Evolutionary conservation across 2,888 invertebrate species (phyloP).

Genomic region (Epinotia demarniana): DNA sequence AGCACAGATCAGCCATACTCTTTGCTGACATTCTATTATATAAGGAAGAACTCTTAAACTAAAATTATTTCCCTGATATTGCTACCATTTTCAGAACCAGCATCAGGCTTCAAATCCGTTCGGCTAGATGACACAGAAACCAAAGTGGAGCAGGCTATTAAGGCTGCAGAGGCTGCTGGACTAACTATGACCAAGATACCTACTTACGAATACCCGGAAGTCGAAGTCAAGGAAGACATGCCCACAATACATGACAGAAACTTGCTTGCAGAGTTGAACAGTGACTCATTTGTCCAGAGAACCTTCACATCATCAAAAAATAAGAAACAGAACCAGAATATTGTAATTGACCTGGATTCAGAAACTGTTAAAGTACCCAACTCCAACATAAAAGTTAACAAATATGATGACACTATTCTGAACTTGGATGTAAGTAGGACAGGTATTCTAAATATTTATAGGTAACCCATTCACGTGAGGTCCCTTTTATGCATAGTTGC

Average conservation of each 20-base stretch:
- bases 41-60: neutral
- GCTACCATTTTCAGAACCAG: slow-evolving; percentile 61
- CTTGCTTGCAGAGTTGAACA: slow-evolving; percentile 88
- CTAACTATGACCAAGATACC: slow-evolving; percentile 81
- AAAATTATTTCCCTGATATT: slow-evolving; percentile 19
- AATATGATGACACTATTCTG: slow-evolving; percentile 86
- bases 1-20: neutral
- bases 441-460: neutral
- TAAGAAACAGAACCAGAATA: slow-evolving; percentile 87
- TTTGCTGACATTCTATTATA: neutral
- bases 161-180: slow-evolving; percentile 80
- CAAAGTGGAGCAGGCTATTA: slow-evolving; percentile 79
- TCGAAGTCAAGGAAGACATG: slow-evolving; percentile 80
- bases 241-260: slow-evolving; percentile 83
- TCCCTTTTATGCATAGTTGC: too few species aligned
- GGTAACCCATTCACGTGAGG: too few species aligned
- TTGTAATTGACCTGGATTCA: slow-evolving; percentile 89
- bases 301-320: slow-evolving; percentile 83
- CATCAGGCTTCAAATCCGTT: slow-evolving; percentile 55
- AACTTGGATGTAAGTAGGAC: slow-evolving; percentile 86
- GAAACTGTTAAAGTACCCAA: slow-evolving; percentile 89
- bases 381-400: slow-evolving; percentile 73
- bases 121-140: slow-evolving; percentile 75
- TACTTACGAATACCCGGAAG: slow-evolving; percentile 79
- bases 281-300: slow-evolving; percentile 87